These are phyloP conservation scores for Pomacea maculata DNA, from an alignment of 1,140 invertebrate genomes.

Conservation along the genomic window DNA sequence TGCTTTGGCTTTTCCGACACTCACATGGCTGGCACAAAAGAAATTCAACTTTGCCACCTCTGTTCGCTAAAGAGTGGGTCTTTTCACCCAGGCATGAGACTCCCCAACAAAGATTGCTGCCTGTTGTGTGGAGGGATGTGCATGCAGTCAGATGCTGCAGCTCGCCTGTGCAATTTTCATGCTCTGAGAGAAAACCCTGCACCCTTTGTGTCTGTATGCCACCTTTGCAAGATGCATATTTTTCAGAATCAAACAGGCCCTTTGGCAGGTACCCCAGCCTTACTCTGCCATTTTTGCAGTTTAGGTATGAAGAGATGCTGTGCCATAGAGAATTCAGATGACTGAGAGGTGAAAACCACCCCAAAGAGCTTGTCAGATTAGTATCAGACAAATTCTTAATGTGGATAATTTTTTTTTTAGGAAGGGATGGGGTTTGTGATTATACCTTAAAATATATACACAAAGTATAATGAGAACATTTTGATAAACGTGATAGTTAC, in stretches of 20 bases:
- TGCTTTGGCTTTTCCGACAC: conserved; percentile 1
- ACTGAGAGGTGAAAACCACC: background rate
- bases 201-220: too few relatives aligned
- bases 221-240: background rate
- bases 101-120: conserved; percentile 13
- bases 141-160: background rate
- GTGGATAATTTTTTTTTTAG: too few relatives aligned
- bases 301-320: conserved; percentile 8
- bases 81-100: conserved; percentile 3
- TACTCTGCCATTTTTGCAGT: conserved; percentile 13
- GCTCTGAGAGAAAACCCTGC: background rate
- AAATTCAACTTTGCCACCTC: background rate
- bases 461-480: too few relatives aligned
- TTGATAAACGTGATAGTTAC: too few relatives aligned
- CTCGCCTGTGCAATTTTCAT: background rate
- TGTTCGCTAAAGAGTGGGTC: background rate
- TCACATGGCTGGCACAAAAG: conserved; percentile 3
- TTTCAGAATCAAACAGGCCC: conserved; percentile 7
- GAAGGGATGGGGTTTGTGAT: too few relatives aligned
- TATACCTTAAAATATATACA: too few relatives aligned
- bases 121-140: background rate
- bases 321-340: background rate
- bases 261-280: background rate
- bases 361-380: too few relatives aligned
- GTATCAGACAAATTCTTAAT: too few relatives aligned